Conservation (phyloP, 2,113 vertebrate genomes). For the Syngnathus floridae region DNA sequence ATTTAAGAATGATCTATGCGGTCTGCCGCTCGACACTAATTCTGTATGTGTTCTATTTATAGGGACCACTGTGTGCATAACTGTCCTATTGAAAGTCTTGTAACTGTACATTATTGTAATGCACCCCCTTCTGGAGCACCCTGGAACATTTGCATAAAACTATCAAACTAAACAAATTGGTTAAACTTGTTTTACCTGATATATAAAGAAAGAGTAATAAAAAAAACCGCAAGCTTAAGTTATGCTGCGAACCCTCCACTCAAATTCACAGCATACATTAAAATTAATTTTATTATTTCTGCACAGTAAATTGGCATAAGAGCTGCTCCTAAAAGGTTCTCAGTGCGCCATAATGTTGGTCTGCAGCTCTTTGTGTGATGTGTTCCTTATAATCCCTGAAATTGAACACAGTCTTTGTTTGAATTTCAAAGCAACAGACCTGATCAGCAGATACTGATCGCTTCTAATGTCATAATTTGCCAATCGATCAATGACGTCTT, state of each 20-base stretch:
- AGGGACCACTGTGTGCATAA: constrained; percentile 4
- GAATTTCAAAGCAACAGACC: too few relatives aligned
- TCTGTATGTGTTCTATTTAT: constrained; percentile 3
- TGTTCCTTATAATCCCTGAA: constrained; percentile 22
- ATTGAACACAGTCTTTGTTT: too few relatives aligned
- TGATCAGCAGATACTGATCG: too few relatives aligned
- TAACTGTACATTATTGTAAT: constrained; percentile 1
- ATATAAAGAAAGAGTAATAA: background rate
- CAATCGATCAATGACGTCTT: constrained; percentile 25
- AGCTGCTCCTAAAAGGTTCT: constrained; percentile 3
- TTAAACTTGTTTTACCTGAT: background rate
- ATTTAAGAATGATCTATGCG: background rate
- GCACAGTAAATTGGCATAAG: constrained; percentile 1
- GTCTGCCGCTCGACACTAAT: background rate
- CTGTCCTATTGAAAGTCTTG: constrained; percentile 12
- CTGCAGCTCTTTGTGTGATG: background rate
- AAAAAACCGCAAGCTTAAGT: background rate
- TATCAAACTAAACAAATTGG: background rate
- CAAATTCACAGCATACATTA: background rate
- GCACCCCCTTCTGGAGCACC: background rate
- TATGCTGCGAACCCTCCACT: background rate
- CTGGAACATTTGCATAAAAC: constrained; percentile 8
- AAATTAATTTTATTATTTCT: background rate
- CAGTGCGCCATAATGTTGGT: background rate
- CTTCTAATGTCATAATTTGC: too few relatives aligned